These are phyloP conservation scores for Nesospiza acunhae DNA, from an alignment of 2,113 vertebrate genomes.

Conservation along the genomic window DNA sequence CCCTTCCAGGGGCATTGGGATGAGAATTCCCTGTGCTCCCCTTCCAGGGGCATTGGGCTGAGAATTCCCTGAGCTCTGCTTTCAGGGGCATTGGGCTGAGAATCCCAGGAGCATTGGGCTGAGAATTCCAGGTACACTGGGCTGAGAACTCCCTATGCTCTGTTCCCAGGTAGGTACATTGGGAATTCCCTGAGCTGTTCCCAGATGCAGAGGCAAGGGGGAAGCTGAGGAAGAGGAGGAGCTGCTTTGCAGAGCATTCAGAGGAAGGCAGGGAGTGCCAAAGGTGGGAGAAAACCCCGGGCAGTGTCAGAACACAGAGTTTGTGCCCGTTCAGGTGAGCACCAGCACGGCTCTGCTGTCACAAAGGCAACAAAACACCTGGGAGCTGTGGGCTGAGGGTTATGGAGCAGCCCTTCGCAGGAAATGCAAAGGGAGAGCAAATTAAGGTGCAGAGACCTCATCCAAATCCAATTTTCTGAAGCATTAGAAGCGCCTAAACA, in stretches of 20 bases:
- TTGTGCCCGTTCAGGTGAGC: neutral
- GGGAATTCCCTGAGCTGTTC: neutral
- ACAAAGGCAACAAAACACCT: neutral
- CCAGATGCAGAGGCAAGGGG: neutral
- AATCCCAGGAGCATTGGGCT: no score
- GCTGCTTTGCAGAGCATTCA: neutral
- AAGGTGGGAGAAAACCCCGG: neutral
- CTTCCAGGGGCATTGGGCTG: neutral
- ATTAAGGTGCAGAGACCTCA: constrained; percentile 56
- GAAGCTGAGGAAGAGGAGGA: neutral
- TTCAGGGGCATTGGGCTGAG: no score
- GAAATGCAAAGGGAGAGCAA: constrained; percentile 39
- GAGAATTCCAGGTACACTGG: neutral
- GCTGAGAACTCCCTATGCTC: neutral
- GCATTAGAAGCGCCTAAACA: constrained; percentile 56
- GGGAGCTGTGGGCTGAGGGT: neutral
- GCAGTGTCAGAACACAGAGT: neutral
- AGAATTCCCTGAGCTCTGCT: neutral
- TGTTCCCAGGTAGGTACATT: fast-evolving
- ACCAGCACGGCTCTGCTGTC: neutral
- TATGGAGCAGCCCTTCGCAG: neutral
- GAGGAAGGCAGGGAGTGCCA: neutral
- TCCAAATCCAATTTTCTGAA: constrained; percentile 69
- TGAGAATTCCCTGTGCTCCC: neutral
- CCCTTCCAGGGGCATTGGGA: neutral